Evolutionary conservation across 2,113 vertebrate species (phyloP).

Genomic region (Takifugu bimaculatus): DNA sequence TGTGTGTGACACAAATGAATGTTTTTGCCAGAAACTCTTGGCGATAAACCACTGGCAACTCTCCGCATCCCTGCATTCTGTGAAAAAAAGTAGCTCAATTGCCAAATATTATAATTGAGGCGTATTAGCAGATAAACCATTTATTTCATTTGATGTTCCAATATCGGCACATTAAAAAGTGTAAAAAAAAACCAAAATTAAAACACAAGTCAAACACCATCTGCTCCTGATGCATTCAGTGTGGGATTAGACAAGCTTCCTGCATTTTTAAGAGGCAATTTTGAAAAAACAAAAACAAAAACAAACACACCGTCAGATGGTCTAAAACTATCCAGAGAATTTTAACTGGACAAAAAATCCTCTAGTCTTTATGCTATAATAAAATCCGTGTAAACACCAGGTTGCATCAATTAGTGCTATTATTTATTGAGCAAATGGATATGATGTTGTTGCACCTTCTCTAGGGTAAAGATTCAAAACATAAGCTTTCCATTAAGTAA

Average conservation of each 20-base stretch:
- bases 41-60: slow-evolving; percentile 6
- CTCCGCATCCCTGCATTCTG: neutral
- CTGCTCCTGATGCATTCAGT: too few species aligned
- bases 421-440: neutral
- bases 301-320: too few species aligned
- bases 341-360: neutral
- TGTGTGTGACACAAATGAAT: slow-evolving; percentile 29
- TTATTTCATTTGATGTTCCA: neutral
- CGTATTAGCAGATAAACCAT: neutral
- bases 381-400: neutral
- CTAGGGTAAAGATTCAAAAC: too few species aligned
- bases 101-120: slow-evolving; percentile 2
- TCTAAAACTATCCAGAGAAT: too few species aligned
- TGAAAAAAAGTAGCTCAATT: neutral
- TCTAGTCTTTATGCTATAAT: neutral
- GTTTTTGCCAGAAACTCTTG: slow-evolving; percentile 20
- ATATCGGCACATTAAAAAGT: neutral
- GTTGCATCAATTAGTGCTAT: neutral
- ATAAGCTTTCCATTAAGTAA: neutral
- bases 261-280: too few species aligned
- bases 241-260: too few species aligned
- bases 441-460: neutral
- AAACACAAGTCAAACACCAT: neutral
- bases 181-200: neutral
- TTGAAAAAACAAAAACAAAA: too few species aligned